Conservation (phyloP, 1,140 invertebrate genomes). For the Solen grandis region DNA sequence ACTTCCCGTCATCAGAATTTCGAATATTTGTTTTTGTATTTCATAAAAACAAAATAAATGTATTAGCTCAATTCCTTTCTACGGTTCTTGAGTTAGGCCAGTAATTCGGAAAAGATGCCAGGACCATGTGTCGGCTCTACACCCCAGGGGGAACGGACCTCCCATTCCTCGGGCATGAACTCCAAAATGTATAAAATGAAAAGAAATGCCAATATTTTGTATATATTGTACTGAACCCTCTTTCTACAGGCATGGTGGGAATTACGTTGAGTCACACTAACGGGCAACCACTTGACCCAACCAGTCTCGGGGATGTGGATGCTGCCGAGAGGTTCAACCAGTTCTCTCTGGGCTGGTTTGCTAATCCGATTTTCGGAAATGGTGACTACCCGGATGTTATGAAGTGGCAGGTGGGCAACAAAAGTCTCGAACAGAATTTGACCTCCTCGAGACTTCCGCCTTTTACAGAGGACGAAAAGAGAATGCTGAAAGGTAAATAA, state of each 20-base stretch:
- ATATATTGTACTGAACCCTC: too few species aligned
- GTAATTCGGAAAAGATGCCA: too few species aligned
- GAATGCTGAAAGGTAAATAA: conserved; percentile 53
- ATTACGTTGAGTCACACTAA: background rate
- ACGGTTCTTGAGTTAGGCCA: too few species aligned
- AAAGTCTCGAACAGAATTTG: conserved; percentile 57
- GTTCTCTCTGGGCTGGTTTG: conserved; percentile 76
- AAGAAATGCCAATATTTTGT: too few species aligned
- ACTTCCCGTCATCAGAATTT: too few species aligned
- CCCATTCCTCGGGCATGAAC: too few species aligned
- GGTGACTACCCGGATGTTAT: conserved; percentile 79
- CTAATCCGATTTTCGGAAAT: conserved; percentile 71
- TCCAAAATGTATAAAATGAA: too few species aligned
- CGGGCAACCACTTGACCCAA: background rate
- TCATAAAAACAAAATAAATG: too few species aligned
- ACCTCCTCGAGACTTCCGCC: conserved; percentile 59
- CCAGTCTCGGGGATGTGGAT: background rate
- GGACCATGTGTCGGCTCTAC: too few species aligned
- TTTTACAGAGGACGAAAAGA: conserved; percentile 63
- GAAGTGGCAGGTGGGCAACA: conserved; percentile 59
- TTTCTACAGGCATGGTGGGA: background rate
- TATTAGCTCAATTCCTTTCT: too few species aligned
- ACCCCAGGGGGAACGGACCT: too few species aligned
- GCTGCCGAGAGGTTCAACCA: conserved; percentile 62
- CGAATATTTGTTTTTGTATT: too few species aligned